Conservation (phyloP, 2,113 vertebrate genomes). For the Leucopsar rothschildi region DNA sequence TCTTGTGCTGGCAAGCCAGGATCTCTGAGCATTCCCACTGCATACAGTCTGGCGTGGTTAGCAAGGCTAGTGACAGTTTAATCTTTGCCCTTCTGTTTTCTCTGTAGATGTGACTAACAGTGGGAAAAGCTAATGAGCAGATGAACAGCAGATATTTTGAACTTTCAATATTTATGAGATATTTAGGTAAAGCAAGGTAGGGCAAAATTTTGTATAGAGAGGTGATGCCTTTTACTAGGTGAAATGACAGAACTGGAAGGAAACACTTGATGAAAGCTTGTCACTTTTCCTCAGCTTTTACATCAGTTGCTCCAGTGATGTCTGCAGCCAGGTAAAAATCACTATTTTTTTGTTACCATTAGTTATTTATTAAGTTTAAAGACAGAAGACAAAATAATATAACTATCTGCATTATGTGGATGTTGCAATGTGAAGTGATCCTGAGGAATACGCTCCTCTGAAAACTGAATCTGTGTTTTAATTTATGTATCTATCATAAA, state of each 20-base stretch:
- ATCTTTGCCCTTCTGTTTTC: background rate
- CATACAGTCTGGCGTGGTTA: rapidly evolving
- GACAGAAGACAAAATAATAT: background rate
- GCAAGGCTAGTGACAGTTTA: background rate
- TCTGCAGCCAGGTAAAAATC: background rate
- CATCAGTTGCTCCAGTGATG: background rate
- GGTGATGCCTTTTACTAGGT: background rate
- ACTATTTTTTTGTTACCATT: background rate
- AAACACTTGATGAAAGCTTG: background rate
- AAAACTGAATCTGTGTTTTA: background rate
- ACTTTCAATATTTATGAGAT: background rate
- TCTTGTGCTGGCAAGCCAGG: background rate
- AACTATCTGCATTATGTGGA: background rate
- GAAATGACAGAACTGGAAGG: background rate
- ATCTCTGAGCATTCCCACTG: background rate
- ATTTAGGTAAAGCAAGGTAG: background rate
- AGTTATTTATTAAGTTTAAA: background rate
- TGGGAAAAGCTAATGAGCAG: background rate
- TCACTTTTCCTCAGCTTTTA: background rate
- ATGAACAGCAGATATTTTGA: background rate
- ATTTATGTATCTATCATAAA: background rate
- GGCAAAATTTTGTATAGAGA: background rate
- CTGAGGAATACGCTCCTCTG: background rate
- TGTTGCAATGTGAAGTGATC: background rate
- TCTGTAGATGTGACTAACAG: background rate